Percentiles rank a stretch among this genome's conserved stretches.
Conservation (phyloP, 2,113 vertebrate genomes). For the Epinephelus fuscoguttatus region DNA sequence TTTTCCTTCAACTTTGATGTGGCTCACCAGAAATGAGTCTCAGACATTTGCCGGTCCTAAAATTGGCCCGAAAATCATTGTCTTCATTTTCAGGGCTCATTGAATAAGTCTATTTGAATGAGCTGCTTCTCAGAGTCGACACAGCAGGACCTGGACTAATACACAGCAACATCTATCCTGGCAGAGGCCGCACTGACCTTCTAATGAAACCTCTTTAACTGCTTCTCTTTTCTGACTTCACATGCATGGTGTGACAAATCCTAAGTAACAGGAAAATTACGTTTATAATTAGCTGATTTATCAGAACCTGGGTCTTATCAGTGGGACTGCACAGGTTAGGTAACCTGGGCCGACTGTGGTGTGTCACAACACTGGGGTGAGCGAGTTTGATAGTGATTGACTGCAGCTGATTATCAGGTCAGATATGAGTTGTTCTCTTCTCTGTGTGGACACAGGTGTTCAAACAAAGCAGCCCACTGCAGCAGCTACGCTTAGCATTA, state of each 20-base stretch:
- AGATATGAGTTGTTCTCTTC: constrained; percentile 47
- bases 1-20: constrained; percentile 78
- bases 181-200: neutral
- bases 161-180: constrained; percentile 6
- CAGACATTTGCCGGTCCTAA: constrained; percentile 64
- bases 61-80: constrained; percentile 56
- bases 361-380: constrained; percentile 59
- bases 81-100: constrained; percentile 51
- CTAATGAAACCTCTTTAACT: neutral
- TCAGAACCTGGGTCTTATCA: constrained; percentile 29
- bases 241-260: neutral
- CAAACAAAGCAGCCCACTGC: constrained; percentile 63
- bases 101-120: constrained; percentile 37
- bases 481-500: neutral
- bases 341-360: constrained; percentile 35
- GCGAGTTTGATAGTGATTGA: constrained; percentile 55
- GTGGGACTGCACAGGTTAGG: constrained; percentile 8
- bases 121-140: neutral
- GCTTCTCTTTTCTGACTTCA: neutral
- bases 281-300: constrained; percentile 39
- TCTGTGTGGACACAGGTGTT: constrained; percentile 78
- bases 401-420: constrained; percentile 69
- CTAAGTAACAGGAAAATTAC: constrained; percentile 2
- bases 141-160: constrained; percentile 17
- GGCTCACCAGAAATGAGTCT: constrained; percentile 74